Evolutionary conservation across 2,888 invertebrate species (phyloP), one percentile per base, ranked within the genome.

Genomic region (Leptinotarsa tumamoca): DNA sequence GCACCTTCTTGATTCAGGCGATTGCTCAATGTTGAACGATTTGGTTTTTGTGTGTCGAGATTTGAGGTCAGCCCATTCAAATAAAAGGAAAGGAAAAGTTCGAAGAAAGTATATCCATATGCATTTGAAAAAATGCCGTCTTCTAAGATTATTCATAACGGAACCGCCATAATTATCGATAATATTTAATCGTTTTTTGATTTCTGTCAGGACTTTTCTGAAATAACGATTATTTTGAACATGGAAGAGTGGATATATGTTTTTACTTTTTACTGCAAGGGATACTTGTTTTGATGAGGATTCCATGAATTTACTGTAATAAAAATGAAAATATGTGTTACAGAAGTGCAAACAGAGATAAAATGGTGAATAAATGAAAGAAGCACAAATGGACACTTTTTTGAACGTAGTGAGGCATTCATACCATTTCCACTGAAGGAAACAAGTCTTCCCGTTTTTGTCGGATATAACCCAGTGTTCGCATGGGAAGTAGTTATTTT

Each of bases 1-100:
- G 14, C 23, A 23, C 23, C 23, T 10, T 58, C 23, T 14, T 27
- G 2, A 58, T 15, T 23, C 23, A 23, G 3, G 21, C 15, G 15
- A 21, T 58, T 23, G 58, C 21, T 23, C 23, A 58, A 23, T 58
- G 23, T 27, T 58, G 23, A 23, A 27, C n/a, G 43, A n/a, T 33
- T 17, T 27, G 63, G 17, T 33, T 63, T 63, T 63, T 63, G 63
- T 63, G 63, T 33, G 63, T 63, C 63, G 18, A 17, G 63, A n/a
- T 63, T 63, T 63, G 21, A 63, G 63, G 63, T 63, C 63, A 43
- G n/a, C 63, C 13, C 10, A 63, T 63, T 43, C 14, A n/a, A 61
- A 50, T 70, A 61, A 70, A 70, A 70, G 70, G 70, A 70, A 70
- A 58, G 70, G 70, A 70, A 70, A 58, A 70, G 70, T 70, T 15